Percentiles rank a stretch among this genome's conserved stretches.
These are phyloP conservation scores for Drosophila tristis DNA, from an alignment of 1,140 invertebrate species.

Conservation along the genomic window DNA sequence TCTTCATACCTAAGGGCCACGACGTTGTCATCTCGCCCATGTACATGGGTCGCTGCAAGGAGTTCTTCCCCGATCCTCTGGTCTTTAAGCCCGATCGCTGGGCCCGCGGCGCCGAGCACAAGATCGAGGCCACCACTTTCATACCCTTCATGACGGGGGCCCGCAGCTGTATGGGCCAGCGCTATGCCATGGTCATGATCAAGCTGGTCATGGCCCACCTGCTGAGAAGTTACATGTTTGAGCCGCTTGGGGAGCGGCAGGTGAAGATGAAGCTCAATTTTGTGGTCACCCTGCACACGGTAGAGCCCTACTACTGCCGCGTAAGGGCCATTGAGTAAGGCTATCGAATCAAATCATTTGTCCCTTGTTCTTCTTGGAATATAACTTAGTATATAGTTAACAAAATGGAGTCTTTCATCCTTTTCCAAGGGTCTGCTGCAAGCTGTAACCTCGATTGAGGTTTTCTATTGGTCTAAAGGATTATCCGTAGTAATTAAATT, in stretches of 20 bases:
- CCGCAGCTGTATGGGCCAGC: conserved; percentile 88
- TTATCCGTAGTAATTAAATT: too few relatives aligned
- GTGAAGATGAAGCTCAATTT: conserved; percentile 54
- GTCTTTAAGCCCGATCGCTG: conserved; percentile 92
- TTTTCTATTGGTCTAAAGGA: too few relatives aligned
- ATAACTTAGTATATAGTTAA: too few relatives aligned
- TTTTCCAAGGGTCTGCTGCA: not conserved
- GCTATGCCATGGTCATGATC: conserved; percentile 74
- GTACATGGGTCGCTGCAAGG: conserved; percentile 67
- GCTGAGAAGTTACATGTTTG: conserved; percentile 68
- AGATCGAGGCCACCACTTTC: conserved; percentile 86
- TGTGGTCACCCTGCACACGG: conserved; percentile 56
- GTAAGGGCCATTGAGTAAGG: conserved; percentile 37
- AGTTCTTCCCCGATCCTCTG: conserved; percentile 89
- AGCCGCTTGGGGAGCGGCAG: conserved; percentile 55
- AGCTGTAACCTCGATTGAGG: too few relatives aligned
- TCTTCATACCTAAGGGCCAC: conserved; percentile 61
- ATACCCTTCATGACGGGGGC: conserved; percentile 89
- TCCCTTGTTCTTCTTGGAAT: too few relatives aligned
- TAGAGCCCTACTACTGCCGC: conserved; percentile 53
- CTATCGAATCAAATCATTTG: too few relatives aligned
- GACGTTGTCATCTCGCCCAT: conserved; percentile 63
- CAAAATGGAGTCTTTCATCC: not conserved
- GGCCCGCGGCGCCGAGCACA: conserved; percentile 64
- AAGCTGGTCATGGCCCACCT: conserved; percentile 64